phyloP scores from a whole-genome alignment of 1,140 invertebrate genomes.

The Cecropterus lyciades region DNA sequence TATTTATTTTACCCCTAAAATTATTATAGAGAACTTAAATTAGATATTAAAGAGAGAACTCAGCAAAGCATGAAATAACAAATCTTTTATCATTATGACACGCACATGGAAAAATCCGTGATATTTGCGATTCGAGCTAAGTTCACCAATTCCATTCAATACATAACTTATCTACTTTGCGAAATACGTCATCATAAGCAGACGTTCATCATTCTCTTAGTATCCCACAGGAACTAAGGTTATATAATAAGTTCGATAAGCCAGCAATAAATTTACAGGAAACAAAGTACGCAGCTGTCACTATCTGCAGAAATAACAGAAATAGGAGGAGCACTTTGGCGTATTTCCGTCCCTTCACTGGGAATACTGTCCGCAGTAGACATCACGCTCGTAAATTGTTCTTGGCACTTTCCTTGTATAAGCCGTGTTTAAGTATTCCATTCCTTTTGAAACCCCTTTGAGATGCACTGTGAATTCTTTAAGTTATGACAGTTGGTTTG shows the following conservation, averaged over 20 bases:
- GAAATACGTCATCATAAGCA: background rate
- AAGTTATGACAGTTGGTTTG: too few species aligned
- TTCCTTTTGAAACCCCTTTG: constrained; percentile 10
- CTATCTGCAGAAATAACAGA: constrained; percentile 1
- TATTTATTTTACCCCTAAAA: too few species aligned
- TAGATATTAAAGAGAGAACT: too few species aligned
- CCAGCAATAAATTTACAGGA: background rate
- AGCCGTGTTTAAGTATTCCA: background rate
- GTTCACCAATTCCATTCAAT: too few species aligned
- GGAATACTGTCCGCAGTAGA: constrained; percentile 18
- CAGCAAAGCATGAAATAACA: too few species aligned
- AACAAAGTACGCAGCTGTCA: background rate
- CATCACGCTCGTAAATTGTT: constrained; percentile 20
- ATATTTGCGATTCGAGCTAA: too few species aligned
- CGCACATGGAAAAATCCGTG: too few species aligned
- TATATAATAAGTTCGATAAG: background rate
- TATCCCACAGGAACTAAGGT: background rate
- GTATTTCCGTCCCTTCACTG: constrained; percentile 7
- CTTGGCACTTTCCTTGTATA: constrained; percentile 18
- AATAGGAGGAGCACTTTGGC: constrained; percentile 8
- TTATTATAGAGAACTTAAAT: too few species aligned
- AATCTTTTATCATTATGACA: too few species aligned
- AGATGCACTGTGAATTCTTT: constrained; percentile 2
- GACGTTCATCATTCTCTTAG: too few species aligned
- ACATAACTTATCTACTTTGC: too few species aligned